Evolutionary conservation across 2,888 invertebrate genomes (phyloP).

Genomic region (Dioctria linearis): DNA sequence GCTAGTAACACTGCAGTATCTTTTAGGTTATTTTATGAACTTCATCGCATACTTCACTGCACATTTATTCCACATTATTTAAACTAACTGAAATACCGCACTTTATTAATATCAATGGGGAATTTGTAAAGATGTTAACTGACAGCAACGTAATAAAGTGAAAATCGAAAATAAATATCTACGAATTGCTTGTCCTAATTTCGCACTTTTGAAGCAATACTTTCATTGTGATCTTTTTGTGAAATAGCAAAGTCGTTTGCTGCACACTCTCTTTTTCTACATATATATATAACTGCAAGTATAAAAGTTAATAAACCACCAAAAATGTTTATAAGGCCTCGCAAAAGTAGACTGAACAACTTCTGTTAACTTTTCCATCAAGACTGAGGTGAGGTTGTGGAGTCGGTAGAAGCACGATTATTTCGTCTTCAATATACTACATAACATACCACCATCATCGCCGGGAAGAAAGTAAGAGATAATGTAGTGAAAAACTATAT

Average conservation of each 20-base stretch:
- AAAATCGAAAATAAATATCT: neutral
- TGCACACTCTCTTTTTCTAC: too few relatives aligned
- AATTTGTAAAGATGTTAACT: neutral
- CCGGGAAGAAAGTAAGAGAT: too few relatives aligned
- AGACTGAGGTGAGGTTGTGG: too few relatives aligned
- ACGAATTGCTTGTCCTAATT: neutral
- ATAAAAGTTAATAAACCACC: too few relatives aligned
- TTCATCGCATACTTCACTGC: neutral
- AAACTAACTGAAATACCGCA: neutral
- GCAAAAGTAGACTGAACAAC: too few relatives aligned
- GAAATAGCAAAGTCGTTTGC: neutral
- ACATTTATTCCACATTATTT: neutral
- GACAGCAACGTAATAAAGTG: neutral
- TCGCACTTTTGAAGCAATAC: slow-evolving; percentile 6
- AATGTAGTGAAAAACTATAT: too few relatives aligned
- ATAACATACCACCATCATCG: too few relatives aligned
- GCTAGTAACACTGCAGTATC: neutral
- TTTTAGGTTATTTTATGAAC: neutral
- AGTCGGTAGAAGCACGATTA: too few relatives aligned
- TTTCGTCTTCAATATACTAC: too few relatives aligned
- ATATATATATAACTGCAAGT: too few relatives aligned
- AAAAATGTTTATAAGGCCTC: too few relatives aligned
- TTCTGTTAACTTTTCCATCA: too few relatives aligned
- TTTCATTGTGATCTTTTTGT: neutral
- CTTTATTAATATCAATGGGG: neutral